Evolutionary conservation across 1,140 invertebrate genomes (phyloP).

Genomic region (Anastrepha obliqua): DNA sequence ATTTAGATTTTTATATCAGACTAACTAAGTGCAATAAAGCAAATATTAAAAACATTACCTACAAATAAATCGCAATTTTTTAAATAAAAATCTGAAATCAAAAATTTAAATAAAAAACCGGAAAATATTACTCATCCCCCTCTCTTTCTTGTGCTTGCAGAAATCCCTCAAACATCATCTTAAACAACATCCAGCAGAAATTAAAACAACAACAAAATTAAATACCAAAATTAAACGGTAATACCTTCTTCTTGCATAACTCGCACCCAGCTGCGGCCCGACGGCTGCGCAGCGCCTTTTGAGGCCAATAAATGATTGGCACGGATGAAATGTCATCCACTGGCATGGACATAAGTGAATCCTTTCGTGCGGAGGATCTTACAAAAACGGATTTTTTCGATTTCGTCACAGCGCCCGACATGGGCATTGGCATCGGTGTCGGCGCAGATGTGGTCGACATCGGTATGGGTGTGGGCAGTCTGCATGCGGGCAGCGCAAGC

Average conservation of each 20-base stretch:
- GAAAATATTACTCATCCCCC: too few relatives aligned
- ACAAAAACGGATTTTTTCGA: slow-evolving; percentile 90
- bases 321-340: slow-evolving; percentile 73
- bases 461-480: slow-evolving; percentile 61
- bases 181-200: too few relatives aligned
- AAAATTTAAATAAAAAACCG: too few relatives aligned
- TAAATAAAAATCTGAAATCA: too few relatives aligned
- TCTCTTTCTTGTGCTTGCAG: too few relatives aligned
- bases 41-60: too few relatives aligned
- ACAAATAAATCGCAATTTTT: too few relatives aligned
- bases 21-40: too few relatives aligned
- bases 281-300: background rate
- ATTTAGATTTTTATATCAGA: too few relatives aligned
- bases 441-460: slow-evolving; percentile 62
- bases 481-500: slow-evolving; percentile 60
- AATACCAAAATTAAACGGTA: background rate
- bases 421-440: slow-evolving; percentile 73
- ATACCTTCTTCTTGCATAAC: background rate
- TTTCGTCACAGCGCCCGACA: slow-evolving; percentile 86
- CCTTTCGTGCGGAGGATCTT: slow-evolving; percentile 83
- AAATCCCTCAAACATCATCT: too few relatives aligned
- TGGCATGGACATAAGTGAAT: slow-evolving; percentile 86
- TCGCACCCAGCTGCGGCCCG: background rate
- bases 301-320: slow-evolving; percentile 68
- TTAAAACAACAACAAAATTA: background rate